Percentiles rank a stretch among this genome's conserved stretches.
Conservation (phyloP, 2,797 vertebrate species). For the Urocyon cinereoargenteus region DNA sequence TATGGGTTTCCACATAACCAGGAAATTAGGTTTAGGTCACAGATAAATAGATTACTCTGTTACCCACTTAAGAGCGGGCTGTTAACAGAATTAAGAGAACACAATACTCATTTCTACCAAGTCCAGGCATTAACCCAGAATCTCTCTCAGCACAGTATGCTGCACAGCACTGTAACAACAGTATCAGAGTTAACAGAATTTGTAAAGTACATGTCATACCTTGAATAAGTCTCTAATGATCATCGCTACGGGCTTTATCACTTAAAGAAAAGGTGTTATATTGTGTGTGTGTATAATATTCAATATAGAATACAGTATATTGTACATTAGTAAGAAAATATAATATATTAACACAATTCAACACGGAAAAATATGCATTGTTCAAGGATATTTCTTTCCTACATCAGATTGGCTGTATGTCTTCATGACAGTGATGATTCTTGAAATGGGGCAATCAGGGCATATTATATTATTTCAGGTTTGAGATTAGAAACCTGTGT, state of each 20-base stretch:
- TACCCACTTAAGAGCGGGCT: background rate
- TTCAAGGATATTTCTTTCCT: background rate
- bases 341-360: slow-evolving; percentile 3
- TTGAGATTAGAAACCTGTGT: slow-evolving; percentile 10
- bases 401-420: background rate
- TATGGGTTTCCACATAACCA: background rate
- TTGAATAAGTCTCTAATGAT: background rate
- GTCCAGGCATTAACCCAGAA: background rate
- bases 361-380: background rate
- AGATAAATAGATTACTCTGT: background rate
- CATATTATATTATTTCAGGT: background rate
- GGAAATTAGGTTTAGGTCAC: background rate
- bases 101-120: background rate
- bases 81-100: background rate
- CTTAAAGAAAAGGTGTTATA: background rate
- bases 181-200: background rate
- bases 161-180: background rate
- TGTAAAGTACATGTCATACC: background rate
- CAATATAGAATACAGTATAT: background rate
- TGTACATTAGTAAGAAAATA: background rate
- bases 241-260: background rate
- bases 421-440: background rate
- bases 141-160: background rate
- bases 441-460: background rate
- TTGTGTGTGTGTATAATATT: background rate